A percentile compares a stretch with the other conserved stretches of the same genome.
Evolutionary conservation across 1,140 invertebrate genomes (phyloP).

Genomic region (Drosophila kohkoa): DNA sequence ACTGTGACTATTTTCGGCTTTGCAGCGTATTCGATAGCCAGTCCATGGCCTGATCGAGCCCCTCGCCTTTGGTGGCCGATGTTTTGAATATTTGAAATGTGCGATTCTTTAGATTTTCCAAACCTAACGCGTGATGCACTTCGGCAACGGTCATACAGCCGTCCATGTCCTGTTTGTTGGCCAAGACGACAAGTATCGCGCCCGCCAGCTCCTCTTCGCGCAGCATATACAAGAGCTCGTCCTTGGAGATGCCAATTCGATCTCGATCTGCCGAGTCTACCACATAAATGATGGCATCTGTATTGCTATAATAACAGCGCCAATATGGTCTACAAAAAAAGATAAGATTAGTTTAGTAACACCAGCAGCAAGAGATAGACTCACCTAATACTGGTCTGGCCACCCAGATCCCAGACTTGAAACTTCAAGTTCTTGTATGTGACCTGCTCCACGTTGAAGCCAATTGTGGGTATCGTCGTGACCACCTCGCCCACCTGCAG

Average conservation of each 20-base stretch:
- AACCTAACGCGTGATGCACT: conserved; percentile 97
- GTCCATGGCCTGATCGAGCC: conserved; percentile 99
- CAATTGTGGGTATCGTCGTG: conserved; percentile 98
- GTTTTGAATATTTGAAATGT: conserved; percentile 99
- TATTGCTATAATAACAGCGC: conserved; percentile 99
- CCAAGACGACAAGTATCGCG: conserved; percentile 97
- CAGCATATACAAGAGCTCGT: conserved; percentile 97
- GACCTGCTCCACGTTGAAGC: conserved; percentile 99
- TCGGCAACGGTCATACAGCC: conserved; percentile 98
- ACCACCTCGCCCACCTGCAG: conserved; percentile 99
- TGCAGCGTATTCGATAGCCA: conserved; percentile 97
- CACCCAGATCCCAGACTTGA: conserved; percentile 99
- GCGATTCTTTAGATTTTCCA: conserved; percentile 97
- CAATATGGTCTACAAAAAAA: conserved; percentile 93
- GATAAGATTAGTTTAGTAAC: conserved; percentile 2
- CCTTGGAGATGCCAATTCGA: conserved; percentile 99
- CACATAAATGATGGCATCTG: conserved; percentile 99
- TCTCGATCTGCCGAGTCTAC: conserved; percentile 99
- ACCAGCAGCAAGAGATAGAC: not conserved
- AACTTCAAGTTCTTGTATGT: conserved; percentile 98
- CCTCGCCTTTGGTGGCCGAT: conserved; percentile 99
- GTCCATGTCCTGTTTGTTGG: conserved; percentile 99
- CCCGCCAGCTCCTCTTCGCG: conserved; percentile 99
- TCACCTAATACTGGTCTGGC: conserved; percentile 94
- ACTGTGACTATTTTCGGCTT: conserved; percentile 91